Conservation (phyloP, 1,140 invertebrate species). For the Helicoverpa zea region DNA sequence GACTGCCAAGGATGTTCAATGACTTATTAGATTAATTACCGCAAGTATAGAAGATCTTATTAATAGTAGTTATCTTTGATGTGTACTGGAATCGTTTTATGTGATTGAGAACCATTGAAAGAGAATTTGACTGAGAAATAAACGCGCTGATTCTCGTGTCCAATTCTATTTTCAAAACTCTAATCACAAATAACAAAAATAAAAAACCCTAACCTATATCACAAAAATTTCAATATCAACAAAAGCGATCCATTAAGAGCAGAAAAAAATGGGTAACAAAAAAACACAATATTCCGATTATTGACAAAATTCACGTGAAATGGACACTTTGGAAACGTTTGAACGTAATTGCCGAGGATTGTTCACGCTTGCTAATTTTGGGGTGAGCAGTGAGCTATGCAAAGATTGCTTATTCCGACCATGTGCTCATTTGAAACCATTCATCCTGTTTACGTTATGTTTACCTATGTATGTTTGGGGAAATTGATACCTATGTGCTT, state of each 20-base stretch:
- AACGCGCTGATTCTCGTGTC: too few relatives aligned
- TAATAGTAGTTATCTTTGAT: too few relatives aligned
- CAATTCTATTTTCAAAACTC: too few relatives aligned
- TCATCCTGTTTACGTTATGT: constrained; percentile 18
- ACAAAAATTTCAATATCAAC: neutral
- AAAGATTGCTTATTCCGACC: constrained; percentile 55
- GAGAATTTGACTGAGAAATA: too few relatives aligned
- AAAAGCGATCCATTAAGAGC: neutral
- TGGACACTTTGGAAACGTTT: constrained; percentile 33
- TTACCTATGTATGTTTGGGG: neutral
- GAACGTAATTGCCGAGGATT: constrained; percentile 38
- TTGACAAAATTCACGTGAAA: constrained; percentile 40
- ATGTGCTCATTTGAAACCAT: constrained; percentile 51
- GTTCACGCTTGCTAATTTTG: constrained; percentile 52
- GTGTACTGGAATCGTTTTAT: too few relatives aligned
- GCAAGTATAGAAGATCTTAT: too few relatives aligned
- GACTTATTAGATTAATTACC: too few relatives aligned
- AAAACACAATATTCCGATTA: constrained; percentile 12
- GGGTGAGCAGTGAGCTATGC: constrained; percentile 45
- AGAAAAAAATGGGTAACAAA: neutral
- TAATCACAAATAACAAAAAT: too few relatives aligned
- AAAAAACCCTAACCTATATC: neutral
- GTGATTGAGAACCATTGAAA: too few relatives aligned
- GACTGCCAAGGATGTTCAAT: too few relatives aligned
- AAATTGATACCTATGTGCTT: too few relatives aligned